phyloP scores from a whole-genome alignment of 2,797 vertebrate genomes.

The Dermochelys coriacea region DNA sequence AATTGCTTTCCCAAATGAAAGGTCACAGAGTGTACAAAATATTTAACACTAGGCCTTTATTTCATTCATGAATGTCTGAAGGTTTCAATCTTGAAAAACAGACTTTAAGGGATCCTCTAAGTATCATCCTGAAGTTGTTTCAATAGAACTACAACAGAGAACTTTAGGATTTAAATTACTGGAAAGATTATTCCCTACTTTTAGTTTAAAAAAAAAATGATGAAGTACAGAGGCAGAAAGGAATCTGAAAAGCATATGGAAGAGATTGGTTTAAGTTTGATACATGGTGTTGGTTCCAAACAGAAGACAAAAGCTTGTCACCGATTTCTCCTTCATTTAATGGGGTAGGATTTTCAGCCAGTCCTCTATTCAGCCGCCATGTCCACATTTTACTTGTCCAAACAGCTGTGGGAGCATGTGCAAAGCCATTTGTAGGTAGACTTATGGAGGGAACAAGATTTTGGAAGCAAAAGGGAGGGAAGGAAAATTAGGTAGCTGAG shows the following conservation, averaged over 20 bases:
- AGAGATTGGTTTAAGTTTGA: not conserved
- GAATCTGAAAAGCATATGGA: not conserved
- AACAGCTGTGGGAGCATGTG: not conserved
- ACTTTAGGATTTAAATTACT: not conserved
- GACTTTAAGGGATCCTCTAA: slow-evolving; percentile 34
- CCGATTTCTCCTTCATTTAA: not conserved
- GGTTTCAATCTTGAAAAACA: slow-evolving; percentile 1
- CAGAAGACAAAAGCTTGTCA: not conserved
- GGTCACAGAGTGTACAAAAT: not conserved
- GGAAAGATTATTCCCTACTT: not conserved
- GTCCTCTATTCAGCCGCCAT: not conserved
- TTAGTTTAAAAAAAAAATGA: slow-evolving; percentile 20
- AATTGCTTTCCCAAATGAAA: slow-evolving; percentile 51
- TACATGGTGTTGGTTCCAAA: not conserved
- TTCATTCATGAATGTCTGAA: not conserved
- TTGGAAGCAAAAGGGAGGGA: slow-evolving; percentile 4
- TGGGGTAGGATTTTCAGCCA: not conserved
- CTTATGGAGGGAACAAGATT: not conserved
- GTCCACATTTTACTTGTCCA: not conserved
- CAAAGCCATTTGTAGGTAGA: not conserved
- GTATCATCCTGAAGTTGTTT: not conserved
- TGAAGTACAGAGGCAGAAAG: slow-evolving; percentile 6
- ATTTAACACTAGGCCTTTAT: slow-evolving; percentile 50
- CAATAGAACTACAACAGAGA: slow-evolving; percentile 10
- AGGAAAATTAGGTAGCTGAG: slow-evolving; percentile 1